Evolutionary conservation across 2,797 vertebrate genomes (phyloP), one percentile per base, ranked within the genome.

Genomic region (Enteromius paludinosus): DNA sequence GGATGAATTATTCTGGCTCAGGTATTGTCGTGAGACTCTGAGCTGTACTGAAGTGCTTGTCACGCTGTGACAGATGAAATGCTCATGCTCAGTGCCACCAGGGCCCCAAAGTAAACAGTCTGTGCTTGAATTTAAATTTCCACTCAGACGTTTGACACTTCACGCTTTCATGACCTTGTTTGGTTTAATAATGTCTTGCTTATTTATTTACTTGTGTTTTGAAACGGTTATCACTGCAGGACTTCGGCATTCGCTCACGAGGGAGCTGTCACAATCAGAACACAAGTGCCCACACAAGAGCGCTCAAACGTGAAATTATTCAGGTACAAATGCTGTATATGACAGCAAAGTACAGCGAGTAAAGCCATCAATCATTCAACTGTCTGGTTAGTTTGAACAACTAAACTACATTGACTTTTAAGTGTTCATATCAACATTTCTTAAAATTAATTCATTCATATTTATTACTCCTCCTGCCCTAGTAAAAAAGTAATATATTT

Each of bases 41-140:
- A 64, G 54, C 59, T 64, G 61, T 62, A 77, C 75, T 64, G 38
- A 64, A 77, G 75, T 15, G 75, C 75, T 47, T 64, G 64, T 52
- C 78, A 81, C 15, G 9, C 25, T 73, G 79, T 65, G 70, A 81
- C 54, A 52, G 79, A 73, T 64, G 75, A 77, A 77, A 64, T 77
- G 75, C 75, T 47, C 25, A 47, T 77, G 59, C 28, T 77, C 41
- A 30, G 20, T 77, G 41, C 59, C 75, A 77, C 75, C 18, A 45
- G 61, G 59, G 75, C 75, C 61, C 75, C 18, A 64, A 77, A 77
- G 75, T 75, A 47, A 77, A 77, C 56, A 33, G 43, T 49, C 56
- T 62, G 61, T 20, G 75, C 75, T 45, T 0, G 5, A 64, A 65
- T 62, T 49, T 30, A 77, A 65, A 77, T 77, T 62, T 65, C 41